Conservation (phyloP, 2,797 vertebrate species). For the Arctocebus calabarensis region DNA sequence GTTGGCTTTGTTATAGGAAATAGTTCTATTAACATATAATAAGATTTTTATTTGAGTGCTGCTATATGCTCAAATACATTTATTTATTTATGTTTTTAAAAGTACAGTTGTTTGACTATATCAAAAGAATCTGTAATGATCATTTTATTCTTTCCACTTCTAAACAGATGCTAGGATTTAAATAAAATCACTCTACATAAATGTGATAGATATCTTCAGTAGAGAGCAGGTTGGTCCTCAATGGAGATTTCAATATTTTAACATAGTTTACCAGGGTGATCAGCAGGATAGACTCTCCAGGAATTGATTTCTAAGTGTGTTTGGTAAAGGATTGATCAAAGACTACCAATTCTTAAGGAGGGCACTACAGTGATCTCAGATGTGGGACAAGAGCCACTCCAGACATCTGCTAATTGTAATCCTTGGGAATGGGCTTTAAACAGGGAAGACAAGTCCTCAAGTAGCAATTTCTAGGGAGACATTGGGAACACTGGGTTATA, state of each 20-base stretch:
- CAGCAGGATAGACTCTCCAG: not conserved
- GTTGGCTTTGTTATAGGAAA: not conserved
- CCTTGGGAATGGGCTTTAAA: not conserved
- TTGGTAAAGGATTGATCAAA: not conserved
- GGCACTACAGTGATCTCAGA: not conserved
- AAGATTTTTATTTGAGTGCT: not conserved
- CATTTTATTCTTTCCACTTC: not conserved
- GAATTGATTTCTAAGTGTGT: not conserved
- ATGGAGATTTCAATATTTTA: not conserved
- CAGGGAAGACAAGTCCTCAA: not conserved
- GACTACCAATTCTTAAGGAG: not conserved
- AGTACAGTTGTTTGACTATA: not conserved
- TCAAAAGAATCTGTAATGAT: not conserved
- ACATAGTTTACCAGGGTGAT: not conserved
- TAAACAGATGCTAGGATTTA: not conserved
- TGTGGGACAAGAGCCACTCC: not conserved
- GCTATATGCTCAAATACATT: not conserved
- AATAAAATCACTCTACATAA: not conserved
- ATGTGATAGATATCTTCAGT: not conserved
- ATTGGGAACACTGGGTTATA: not conserved
- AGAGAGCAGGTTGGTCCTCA: not conserved
- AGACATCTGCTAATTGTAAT: not conserved
- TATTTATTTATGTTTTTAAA: not conserved
- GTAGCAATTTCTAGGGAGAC: not conserved
- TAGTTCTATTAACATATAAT: not conserved